Conservation (phyloP, 2,888 invertebrate genomes). For the Dasysyrphus albostriatus region DNA sequence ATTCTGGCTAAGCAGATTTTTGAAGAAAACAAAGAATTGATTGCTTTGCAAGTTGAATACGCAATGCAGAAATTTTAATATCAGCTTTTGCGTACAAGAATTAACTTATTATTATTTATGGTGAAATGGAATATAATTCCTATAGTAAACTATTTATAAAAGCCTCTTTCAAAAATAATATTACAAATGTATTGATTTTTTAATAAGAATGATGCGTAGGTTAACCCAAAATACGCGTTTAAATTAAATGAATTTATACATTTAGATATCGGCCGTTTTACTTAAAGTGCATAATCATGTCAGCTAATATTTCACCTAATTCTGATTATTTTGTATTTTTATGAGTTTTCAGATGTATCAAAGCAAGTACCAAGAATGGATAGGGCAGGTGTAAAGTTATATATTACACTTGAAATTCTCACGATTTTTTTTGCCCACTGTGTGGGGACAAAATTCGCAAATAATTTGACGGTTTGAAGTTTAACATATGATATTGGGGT, state of each 20-base stretch:
- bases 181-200: neutral
- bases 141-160: slow-evolving; percentile 38
- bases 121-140: slow-evolving; percentile 54
- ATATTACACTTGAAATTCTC: too few species aligned
- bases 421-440: too few species aligned
- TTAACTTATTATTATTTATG: slow-evolving; percentile 15
- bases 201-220: neutral
- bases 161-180: neutral
- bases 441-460: too few species aligned
- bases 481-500: too few species aligned
- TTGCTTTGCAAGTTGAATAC: slow-evolving; percentile 89
- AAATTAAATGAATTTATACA: slow-evolving; percentile 17
- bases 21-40: slow-evolving; percentile 89
- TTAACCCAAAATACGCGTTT: neutral
- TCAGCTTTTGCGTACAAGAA: neutral
- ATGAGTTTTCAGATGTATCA: too few species aligned
- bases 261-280: neutral
- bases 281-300: neutral
- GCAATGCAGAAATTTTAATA: slow-evolving; percentile 81
- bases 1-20: slow-evolving; percentile 89
- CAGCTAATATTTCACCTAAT: neutral
- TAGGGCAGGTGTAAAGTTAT: too few species aligned
- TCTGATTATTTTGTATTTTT: too few species aligned
- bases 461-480: too few species aligned
- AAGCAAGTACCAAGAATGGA: too few species aligned